phyloP scores from a whole-genome alignment of 1,140 invertebrate genomes.

The Orius insidiosus region DNA sequence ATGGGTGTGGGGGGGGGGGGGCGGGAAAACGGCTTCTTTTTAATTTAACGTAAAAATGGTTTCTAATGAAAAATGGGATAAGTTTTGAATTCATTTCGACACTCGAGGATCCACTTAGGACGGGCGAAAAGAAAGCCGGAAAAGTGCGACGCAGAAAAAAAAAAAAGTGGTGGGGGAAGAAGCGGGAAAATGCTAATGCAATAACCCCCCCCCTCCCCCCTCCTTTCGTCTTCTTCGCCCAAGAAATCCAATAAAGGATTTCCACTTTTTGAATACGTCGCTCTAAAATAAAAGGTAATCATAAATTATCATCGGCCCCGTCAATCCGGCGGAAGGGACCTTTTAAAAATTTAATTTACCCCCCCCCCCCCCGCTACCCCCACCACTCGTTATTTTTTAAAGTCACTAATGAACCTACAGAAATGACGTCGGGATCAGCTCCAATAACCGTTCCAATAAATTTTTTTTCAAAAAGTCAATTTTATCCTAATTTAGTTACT shows the following conservation, averaged over 20 bases:
- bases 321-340: too few species aligned
- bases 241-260: slow-evolving; percentile 11
- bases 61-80: slow-evolving; percentile 5
- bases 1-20: not conserved
- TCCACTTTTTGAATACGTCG: slow-evolving; percentile 10
- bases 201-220: slow-evolving; percentile 3
- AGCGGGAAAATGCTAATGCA: slow-evolving; percentile 10
- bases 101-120: not conserved
- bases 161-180: not conserved
- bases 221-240: too few species aligned
- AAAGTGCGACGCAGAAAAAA: not conserved
- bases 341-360: too few species aligned
- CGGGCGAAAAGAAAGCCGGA: not conserved
- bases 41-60: slow-evolving; percentile 8
- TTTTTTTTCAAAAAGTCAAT: too few species aligned
- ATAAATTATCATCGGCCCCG: slow-evolving; percentile 5
- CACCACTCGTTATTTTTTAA: too few species aligned
- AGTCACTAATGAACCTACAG: too few species aligned
- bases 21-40: not conserved
- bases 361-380: too few species aligned
- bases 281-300: slow-evolving; percentile 10
- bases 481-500: too few species aligned
- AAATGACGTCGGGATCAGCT: too few species aligned
- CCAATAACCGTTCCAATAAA: too few species aligned
- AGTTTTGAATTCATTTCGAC: slow-evolving; percentile 7